Evolutionary conservation across 1,140 invertebrate species (phyloP).

Genomic region (Magallana angulata): DNA sequence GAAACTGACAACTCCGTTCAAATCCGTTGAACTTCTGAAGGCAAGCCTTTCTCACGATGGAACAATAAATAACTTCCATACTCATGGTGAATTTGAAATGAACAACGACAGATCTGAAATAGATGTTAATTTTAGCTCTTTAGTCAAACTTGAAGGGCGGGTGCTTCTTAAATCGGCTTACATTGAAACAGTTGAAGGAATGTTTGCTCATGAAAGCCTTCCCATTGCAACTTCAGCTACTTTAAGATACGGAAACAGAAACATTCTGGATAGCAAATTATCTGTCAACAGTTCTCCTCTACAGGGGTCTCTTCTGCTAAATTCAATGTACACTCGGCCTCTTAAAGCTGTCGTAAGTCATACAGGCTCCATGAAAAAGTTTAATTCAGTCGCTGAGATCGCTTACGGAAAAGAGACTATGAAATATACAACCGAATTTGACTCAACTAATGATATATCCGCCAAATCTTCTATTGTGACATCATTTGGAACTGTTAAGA

Average conservation of each 20-base stretch:
- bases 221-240: neutral
- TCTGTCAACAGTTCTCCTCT: neutral
- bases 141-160: slow-evolving; percentile 45
- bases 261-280: slow-evolving; percentile 8
- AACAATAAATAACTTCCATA: slow-evolving; percentile 49
- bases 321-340: neutral
- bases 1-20: slow-evolving; percentile 17
- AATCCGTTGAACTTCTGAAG: neutral
- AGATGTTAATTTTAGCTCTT: slow-evolving; percentile 49
- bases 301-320: slow-evolving; percentile 18
- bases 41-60: slow-evolving; percentile 46
- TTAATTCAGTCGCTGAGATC: slow-evolving; percentile 19
- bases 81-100: slow-evolving; percentile 43
- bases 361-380: slow-evolving; percentile 15
- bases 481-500: slow-evolving; percentile 21
- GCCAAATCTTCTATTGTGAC: slow-evolving; percentile 4
- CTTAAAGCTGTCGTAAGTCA: slow-evolving; percentile 8
- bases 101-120: slow-evolving; percentile 43
- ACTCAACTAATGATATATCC: slow-evolving; percentile 39
- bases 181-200: slow-evolving; percentile 42
- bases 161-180: slow-evolving; percentile 37
- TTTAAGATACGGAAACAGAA: slow-evolving; percentile 42
- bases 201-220: slow-evolving; percentile 10
- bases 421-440: slow-evolving; percentile 15
- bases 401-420: slow-evolving; percentile 38